Conservation (phyloP, 2,888 invertebrate genomes). For the Cremastobaeus sp. region DNA sequence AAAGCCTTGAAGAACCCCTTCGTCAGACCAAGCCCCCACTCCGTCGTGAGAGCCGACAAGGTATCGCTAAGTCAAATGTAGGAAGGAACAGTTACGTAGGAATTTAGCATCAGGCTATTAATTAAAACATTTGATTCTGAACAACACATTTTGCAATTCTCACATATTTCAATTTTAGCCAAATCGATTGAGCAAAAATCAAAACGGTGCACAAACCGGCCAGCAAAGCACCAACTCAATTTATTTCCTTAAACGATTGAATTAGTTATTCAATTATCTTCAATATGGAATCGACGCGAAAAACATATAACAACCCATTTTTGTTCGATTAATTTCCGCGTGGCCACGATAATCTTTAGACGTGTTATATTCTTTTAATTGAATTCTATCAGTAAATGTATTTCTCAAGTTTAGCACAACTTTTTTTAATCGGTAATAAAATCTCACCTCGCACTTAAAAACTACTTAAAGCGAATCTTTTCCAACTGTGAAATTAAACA, state of each 20-base stretch:
- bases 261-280: no score
- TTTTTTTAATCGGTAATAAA: no score
- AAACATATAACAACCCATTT: no score
- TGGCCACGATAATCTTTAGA: no score
- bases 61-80: slow-evolving; percentile 76
- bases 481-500: slow-evolving; percentile 8
- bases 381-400: neutral
- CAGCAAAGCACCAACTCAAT: no score
- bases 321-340: no score
- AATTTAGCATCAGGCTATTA: slow-evolving; percentile 47
- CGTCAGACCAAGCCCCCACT: slow-evolving; percentile 76
- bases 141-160: slow-evolving; percentile 32
- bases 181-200: slow-evolving; percentile 16
- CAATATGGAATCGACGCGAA: no score
- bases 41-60: slow-evolving; percentile 83
- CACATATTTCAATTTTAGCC: slow-evolving; percentile 7
- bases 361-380: no score
- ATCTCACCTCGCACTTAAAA: slow-evolving; percentile 1
- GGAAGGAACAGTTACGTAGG: slow-evolving; percentile 59
- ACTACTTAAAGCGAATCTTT: neutral
- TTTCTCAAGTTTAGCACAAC: neutral
- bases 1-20: slow-evolving; percentile 84
- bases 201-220: slow-evolving; percentile 22
- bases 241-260: no score
- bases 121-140: slow-evolving; percentile 22